These are phyloP conservation scores for Creontiades dilutus DNA, from an alignment of 2,888 invertebrate genomes.

Conservation along the genomic window DNA sequence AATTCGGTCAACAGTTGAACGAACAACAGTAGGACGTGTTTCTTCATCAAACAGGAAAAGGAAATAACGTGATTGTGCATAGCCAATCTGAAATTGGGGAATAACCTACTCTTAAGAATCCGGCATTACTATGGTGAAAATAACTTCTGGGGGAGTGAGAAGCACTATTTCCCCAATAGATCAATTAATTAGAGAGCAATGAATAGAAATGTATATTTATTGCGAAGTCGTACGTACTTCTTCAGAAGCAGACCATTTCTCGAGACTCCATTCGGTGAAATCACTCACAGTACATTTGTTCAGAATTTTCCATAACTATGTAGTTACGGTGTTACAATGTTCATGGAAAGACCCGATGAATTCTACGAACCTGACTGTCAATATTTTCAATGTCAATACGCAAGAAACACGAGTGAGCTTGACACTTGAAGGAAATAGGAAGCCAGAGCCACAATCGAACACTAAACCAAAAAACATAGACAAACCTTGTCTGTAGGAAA, in stretches of 20 bases:
- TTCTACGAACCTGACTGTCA: background rate
- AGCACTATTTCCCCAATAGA: background rate
- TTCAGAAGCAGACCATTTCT: background rate
- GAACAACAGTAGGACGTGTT: too few species aligned
- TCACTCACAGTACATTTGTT: background rate
- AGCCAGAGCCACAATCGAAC: conserved; percentile 6
- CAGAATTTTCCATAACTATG: background rate
- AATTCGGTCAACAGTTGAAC: too few species aligned
- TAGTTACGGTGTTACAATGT: background rate
- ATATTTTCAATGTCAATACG: background rate
- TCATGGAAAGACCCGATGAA: background rate
- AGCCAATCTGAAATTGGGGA: too few species aligned
- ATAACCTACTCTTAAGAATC: too few species aligned
- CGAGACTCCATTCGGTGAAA: background rate
- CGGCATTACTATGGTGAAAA: too few species aligned
- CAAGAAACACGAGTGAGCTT: background rate
- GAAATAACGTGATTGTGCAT: too few species aligned
- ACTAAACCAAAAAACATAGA: conserved; percentile 22
- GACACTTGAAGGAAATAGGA: background rate
- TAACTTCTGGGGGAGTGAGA: background rate
- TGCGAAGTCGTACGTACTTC: background rate
- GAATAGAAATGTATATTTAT: background rate
- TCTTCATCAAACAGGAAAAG: too few species aligned
- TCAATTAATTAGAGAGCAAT: background rate
- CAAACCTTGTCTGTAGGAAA: background rate